Percentiles rank a stretch among this genome's conserved stretches.
These are phyloP conservation scores for Chloropsis hardwickii DNA, from an alignment of 2,113 vertebrate genomes.

Conservation along the genomic window DNA sequence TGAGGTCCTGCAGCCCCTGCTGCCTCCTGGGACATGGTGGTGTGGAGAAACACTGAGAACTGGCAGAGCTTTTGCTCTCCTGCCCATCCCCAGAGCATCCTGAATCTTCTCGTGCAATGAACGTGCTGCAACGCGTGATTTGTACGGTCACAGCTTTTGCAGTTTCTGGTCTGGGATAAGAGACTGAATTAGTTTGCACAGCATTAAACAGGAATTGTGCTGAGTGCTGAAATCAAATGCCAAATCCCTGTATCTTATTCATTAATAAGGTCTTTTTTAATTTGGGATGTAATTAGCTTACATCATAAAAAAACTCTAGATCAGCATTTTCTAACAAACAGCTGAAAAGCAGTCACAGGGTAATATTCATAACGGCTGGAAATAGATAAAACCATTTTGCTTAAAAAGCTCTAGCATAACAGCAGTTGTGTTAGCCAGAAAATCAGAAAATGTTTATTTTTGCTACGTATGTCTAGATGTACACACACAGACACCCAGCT, in stretches of 20 bases:
- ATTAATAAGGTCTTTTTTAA: background rate
- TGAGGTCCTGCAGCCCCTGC: background rate
- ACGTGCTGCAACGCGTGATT: accelerated
- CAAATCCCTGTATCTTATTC: background rate
- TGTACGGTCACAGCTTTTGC: accelerated
- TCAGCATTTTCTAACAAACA: background rate
- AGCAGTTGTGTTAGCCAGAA: background rate
- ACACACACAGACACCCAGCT: background rate
- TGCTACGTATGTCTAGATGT: accelerated
- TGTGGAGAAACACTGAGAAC: background rate
- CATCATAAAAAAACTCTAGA: background rate
- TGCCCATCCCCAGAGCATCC: background rate
- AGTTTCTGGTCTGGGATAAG: background rate
- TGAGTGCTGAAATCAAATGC: background rate
- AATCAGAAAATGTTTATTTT: background rate
- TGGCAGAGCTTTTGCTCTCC: background rate
- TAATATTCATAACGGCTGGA: background rate
- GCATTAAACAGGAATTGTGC: background rate
- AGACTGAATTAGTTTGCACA: background rate
- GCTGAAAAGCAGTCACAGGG: background rate
- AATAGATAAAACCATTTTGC: background rate
- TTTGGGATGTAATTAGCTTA: background rate
- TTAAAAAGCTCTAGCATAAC: background rate
- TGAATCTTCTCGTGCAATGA: background rate
- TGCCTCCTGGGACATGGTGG: background rate